phyloP scores from a whole-genome alignment of 1,140 invertebrate genomes.

The Diorhabda sublineata region DNA sequence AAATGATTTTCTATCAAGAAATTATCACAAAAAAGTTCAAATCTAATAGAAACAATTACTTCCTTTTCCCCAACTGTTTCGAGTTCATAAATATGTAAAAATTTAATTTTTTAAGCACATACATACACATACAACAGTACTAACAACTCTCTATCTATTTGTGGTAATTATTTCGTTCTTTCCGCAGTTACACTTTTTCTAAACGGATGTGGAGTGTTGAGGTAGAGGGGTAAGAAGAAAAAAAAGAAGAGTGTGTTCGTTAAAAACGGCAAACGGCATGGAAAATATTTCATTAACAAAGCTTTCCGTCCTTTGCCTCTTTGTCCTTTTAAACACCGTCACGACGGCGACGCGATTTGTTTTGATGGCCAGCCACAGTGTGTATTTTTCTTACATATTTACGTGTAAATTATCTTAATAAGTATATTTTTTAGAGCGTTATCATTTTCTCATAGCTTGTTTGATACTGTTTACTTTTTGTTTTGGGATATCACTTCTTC shows the following conservation, averaged over 20 bases:
- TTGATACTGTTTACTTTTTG: no score
- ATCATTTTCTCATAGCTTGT: no score
- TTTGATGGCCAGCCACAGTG: neutral
- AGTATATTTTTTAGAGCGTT: no score
- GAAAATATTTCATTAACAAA: slow-evolving; percentile 3
- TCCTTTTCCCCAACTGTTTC: no score
- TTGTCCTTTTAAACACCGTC: neutral
- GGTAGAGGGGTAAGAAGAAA: neutral
- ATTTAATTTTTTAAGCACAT: no score
- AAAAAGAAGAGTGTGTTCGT: neutral
- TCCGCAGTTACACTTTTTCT: slow-evolving; percentile 2
- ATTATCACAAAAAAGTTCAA: no score
- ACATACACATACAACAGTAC: neutral
- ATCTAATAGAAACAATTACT: no score
- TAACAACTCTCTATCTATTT: neutral
- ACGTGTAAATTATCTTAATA: neutral
- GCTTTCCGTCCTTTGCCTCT: slow-evolving; percentile 1
- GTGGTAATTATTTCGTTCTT: neutral
- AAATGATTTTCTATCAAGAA: no score
- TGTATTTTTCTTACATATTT: neutral
- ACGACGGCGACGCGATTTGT: neutral
- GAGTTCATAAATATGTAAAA: no score
- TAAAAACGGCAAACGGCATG: slow-evolving; percentile 1
- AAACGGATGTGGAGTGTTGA: neutral
- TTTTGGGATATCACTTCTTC: no score